phyloP scores from a whole-genome alignment of 2,113 vertebrate genomes.

The Aythya baeri region DNA sequence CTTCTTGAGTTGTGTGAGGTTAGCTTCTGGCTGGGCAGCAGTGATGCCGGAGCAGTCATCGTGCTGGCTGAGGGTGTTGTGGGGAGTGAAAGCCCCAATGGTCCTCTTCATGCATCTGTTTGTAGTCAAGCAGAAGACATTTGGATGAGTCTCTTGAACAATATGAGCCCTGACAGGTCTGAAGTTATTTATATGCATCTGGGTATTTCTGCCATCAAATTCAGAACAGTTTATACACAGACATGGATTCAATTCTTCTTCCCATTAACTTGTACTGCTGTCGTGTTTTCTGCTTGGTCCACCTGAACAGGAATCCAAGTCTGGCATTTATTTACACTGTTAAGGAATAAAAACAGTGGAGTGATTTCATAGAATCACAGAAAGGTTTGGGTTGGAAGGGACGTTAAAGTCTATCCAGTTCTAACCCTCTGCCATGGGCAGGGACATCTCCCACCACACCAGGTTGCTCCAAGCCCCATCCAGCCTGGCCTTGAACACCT shows the following conservation, averaged over 20 bases:
- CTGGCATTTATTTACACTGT: background rate
- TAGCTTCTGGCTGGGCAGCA: background rate
- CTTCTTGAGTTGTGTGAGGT: rapidly evolving
- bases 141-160: background rate
- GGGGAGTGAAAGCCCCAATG: background rate
- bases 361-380: background rate
- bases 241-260: background rate
- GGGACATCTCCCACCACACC: background rate
- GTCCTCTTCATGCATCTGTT: background rate
- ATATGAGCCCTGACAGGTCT: background rate
- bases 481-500: background rate
- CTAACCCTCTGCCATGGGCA: background rate
- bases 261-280: background rate
- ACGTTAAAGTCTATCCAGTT: background rate
- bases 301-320: background rate
- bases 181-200: background rate
- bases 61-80: background rate
- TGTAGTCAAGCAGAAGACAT: background rate
- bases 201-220: background rate
- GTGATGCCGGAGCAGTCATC: background rate
- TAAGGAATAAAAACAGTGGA: background rate
- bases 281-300: background rate
- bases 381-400: background rate
- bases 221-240: background rate
- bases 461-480: background rate